These are phyloP conservation scores for Perdix hodgsoniae DNA, from an alignment of 2,797 vertebrate species.

Conservation along the genomic window DNA sequence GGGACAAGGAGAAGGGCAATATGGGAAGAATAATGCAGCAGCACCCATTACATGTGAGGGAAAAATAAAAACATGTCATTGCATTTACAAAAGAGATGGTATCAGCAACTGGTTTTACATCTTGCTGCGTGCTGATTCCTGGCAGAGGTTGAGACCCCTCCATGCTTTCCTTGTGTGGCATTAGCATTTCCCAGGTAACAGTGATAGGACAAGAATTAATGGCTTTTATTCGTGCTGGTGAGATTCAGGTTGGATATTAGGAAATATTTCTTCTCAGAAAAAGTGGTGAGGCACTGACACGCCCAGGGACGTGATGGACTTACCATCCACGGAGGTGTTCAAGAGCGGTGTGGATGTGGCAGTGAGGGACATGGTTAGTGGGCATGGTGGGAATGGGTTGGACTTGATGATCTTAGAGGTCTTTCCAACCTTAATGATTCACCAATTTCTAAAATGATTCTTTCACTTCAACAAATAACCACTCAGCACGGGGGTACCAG, in stretches of 20 bases:
- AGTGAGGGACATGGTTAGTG: too few species aligned
- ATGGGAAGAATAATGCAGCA: not conserved
- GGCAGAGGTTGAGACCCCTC: not conserved
- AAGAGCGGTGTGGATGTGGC: too few species aligned
- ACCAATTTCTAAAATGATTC: not conserved
- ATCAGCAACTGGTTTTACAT: not conserved
- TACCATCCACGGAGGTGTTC: too few species aligned
- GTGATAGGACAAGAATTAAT: too few species aligned
- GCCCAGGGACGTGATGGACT: too few species aligned
- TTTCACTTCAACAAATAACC: not conserved
- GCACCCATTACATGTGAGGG: not conserved
- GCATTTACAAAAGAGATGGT: not conserved
- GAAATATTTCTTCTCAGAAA: too few species aligned
- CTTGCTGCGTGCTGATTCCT: not conserved
- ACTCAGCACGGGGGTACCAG: not conserved
- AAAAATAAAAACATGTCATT: not conserved
- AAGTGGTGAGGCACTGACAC: too few species aligned
- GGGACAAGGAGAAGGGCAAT: not conserved
- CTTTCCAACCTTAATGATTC: too few species aligned
- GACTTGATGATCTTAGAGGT: too few species aligned
- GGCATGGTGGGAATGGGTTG: too few species aligned
- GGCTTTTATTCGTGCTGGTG: too few species aligned
- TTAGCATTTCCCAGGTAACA: not conserved
- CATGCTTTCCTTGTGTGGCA: not conserved
- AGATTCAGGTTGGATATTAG: too few species aligned